Evolutionary conservation across 2,888 invertebrate genomes (phyloP), one percentile per base, ranked within the genome.

Genomic region (Carterocephalus palaemon): DNA sequence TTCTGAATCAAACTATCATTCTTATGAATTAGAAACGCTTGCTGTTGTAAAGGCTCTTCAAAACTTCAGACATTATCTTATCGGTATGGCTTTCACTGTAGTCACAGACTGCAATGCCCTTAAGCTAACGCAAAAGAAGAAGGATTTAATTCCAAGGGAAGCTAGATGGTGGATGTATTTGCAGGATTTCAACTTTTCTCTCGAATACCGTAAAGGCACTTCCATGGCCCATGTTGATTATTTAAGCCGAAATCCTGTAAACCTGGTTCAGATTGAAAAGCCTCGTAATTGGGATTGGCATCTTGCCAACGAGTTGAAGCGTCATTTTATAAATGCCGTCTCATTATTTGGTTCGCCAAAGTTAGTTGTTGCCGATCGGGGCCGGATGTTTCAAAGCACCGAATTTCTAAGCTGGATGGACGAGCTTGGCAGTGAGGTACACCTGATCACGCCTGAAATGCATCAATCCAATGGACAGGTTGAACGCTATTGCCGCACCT

Each of bases 21-120:
- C 46, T 0, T 51, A 51, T 7, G 52, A 52, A 20, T 32, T 52
- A 1, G 45, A 54, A 23, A 54, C 50, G 1, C 20, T 54, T 4
- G 52, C 52, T 0, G 48, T 54, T 1, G 49, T 54, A 2, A 49
- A 41, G 20, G 49, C 54, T 0, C 15, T 54, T 6, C 45, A 54
- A 17, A 38, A 49, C 13, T 51, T 43, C 9, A 39, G 53, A 5
- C 53, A 49, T 10, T 51, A 51, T 34, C 12, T 54, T 4, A 4
- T 52, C 3, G 52, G 50, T 4, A 23, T 43, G 3, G 2, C 13
- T 6, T 52, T 54, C 10, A 52, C 36, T 17, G 16, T 54, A 0
- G 17, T 50, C 2, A 64, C 60, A 4, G 73, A 76, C 37, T 70
- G 64, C 34, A 46, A 46, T 15, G 56, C 63, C 2, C 23, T 68